Base-by-base conservation (phyloP, 2,113 vertebrate genomes). In the Cyanocitta stelleri region DNA sequence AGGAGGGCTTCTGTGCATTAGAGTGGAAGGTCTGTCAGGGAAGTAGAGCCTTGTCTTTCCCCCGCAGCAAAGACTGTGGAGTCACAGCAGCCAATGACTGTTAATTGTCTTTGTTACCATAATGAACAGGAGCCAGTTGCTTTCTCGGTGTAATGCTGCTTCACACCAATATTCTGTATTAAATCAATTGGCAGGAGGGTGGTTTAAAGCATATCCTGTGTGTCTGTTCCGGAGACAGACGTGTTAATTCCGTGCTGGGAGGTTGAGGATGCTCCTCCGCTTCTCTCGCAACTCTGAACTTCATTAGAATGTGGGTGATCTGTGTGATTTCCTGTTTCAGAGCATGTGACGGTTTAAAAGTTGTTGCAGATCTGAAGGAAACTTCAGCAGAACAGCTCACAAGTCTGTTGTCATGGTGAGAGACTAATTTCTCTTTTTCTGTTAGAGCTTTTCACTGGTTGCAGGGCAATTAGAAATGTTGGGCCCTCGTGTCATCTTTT, bases 1-100 rank as follows among this genome's bases (percentile, higher is more conserved):
- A 69, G 48, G 27, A 66, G 16, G 16, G 2, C 12, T 61, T 5
- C 20, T 66, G 6, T 33, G 39, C 2, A 0, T 24, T 27, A 1
- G 39, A 4, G 14, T 49, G 27, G 24, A 37, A 73, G 30, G 16
- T 16, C 12, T 73, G 29, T 35, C 76, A 64, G 29, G 56, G 39
- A 51, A 26, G 26, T 3, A 21, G 48, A 67, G 23, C 35, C 14
- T 33, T 37, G 20, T 32, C 48, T 56, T 64, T 26, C 2, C 12
- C 17, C 44, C 20, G 22, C n/a, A 83, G 39, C 33, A 9, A 4
- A 37, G 52, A 5, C 23, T 43, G 35, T 46, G 49, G 16, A 74
- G 32, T 41, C 37, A n/a, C 1, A 32, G 55, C 39, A 69, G 17
- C 41, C 33, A 22, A 2, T 32, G 64, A 3, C 54, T 18, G 1